A percentile compares a stretch with the other conserved stretches of the same genome.
Evolutionary conservation across 2,888 invertebrate genomes (phyloP).

Genomic region (Zonitis immaculata): DNA sequence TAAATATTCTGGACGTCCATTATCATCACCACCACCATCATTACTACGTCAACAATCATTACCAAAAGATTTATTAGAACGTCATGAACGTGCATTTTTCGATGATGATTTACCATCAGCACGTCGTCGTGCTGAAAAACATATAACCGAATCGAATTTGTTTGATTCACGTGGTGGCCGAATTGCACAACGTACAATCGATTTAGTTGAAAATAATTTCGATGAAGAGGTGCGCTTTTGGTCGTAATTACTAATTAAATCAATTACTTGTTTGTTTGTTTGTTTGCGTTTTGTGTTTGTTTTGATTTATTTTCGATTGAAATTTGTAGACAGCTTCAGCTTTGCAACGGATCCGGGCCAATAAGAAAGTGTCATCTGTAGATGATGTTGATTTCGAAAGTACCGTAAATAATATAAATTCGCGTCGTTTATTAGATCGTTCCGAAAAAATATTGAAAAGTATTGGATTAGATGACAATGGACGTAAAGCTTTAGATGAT

Average conservation of each 20-base stretch:
- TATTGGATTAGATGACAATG: conserved; percentile 58
- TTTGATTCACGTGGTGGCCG: conserved; percentile 63
- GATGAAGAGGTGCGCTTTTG: conserved; percentile 46
- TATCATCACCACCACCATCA: conserved; percentile 40
- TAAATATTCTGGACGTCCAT: conserved; percentile 57
- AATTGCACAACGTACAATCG: conserved; percentile 45
- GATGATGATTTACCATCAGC: conserved; percentile 52
- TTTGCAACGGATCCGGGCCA: conserved; percentile 57
- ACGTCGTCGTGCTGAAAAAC: conserved; percentile 51
- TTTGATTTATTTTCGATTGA: background rate
- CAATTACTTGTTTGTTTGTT: background rate
- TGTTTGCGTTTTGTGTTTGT: background rate
- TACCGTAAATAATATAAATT: conserved; percentile 55
- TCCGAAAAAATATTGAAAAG: conserved; percentile 62
- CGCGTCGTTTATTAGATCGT: conserved; percentile 54
- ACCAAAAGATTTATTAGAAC: conserved; percentile 42
- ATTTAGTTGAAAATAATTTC: conserved; percentile 50
- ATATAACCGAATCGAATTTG: conserved; percentile 54
- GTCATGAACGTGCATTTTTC: conserved; percentile 50
- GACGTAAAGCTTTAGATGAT: conserved; percentile 43
- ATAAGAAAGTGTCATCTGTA: conserved; percentile 57
- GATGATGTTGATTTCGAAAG: conserved; percentile 63
- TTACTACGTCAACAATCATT: conserved; percentile 26
- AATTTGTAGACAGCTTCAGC: conserved; percentile 56
- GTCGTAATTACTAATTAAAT: conserved; percentile 6